A percentile compares a stretch with the other conserved stretches of the same genome.
Evolutionary conservation across 2,888 invertebrate species (phyloP).

Genomic region (Augochlorella aurata): DNA sequence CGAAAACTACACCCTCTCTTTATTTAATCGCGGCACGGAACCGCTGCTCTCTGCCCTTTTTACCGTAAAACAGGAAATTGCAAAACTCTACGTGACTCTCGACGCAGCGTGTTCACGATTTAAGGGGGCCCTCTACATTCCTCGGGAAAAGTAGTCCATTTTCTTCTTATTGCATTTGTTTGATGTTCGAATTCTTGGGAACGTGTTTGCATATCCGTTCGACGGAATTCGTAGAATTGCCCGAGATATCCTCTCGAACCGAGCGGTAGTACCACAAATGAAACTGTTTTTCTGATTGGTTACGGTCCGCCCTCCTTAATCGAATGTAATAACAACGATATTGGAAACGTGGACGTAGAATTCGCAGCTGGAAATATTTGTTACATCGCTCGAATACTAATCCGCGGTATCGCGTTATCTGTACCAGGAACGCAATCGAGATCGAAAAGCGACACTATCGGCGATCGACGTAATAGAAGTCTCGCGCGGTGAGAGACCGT

Average conservation of each 20-base stretch:
- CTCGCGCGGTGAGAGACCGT: not conserved
- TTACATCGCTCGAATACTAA: not conserved
- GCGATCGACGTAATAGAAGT: not conserved
- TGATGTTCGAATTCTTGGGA: too few species aligned
- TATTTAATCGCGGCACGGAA: slow-evolving; percentile 11
- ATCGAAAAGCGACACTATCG: not conserved
- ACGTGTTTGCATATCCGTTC: too few species aligned
- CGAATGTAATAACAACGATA: too few species aligned
- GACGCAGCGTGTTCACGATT: not conserved
- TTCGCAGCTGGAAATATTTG: too few species aligned
- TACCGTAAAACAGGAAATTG: not conserved
- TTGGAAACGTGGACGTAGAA: too few species aligned
- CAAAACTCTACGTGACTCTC: too few species aligned
- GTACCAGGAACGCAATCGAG: not conserved
- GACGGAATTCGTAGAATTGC: too few species aligned
- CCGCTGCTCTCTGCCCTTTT: not conserved
- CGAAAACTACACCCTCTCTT: not conserved
- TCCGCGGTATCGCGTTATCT: not conserved
- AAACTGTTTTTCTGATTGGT: too few species aligned
- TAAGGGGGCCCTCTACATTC: not conserved
- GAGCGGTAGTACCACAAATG: too few species aligned
- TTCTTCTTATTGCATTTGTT: too few species aligned
- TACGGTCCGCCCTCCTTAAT: too few species aligned
- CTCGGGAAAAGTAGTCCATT: not conserved
- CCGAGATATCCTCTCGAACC: too few species aligned